Evolutionary conservation across 2,888 invertebrate species (phyloP).

Genomic region (Muschampia plurimacula): DNA sequence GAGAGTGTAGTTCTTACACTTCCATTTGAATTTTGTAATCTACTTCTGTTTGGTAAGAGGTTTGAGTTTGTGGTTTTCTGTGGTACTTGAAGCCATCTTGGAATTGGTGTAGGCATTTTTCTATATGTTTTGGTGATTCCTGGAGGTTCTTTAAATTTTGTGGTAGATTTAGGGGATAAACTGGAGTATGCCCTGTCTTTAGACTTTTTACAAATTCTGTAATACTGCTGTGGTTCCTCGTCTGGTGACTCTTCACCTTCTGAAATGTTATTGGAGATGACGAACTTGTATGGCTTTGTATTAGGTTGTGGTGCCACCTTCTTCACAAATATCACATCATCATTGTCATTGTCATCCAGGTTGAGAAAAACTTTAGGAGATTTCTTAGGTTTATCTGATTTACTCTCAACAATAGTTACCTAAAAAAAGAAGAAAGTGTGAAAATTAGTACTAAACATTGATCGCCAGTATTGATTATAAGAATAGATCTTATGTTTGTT

Average conservation of each 20-base stretch:
- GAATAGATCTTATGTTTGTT: neutral
- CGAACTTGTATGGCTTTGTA: slow-evolving; percentile 64
- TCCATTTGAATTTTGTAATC: slow-evolving; percentile 64
- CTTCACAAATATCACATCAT: slow-evolving; percentile 71
- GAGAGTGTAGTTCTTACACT: slow-evolving; percentile 70
- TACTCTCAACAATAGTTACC: slow-evolving; percentile 69
- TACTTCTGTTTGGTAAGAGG: slow-evolving; percentile 60
- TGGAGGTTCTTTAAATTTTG: slow-evolving; percentile 67
- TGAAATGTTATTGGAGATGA: slow-evolving; percentile 54
- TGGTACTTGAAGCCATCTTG: slow-evolving; percentile 67
- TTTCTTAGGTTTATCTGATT: slow-evolving; percentile 57
- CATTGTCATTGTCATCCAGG: slow-evolving; percentile 61
- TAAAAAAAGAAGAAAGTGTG: slow-evolving; percentile 50
- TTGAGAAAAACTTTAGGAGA: slow-evolving; percentile 67
- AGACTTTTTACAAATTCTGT: slow-evolving; percentile 61
- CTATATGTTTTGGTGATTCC: slow-evolving; percentile 75
- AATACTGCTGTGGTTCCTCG: slow-evolving; percentile 60
- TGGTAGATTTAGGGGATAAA: slow-evolving; percentile 63
- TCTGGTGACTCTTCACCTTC: slow-evolving; percentile 52
- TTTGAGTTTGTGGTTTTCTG: slow-evolving; percentile 62
- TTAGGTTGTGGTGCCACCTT: slow-evolving; percentile 64
- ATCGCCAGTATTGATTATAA: no score
- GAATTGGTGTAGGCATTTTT: slow-evolving; percentile 61
- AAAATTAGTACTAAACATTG: neutral
- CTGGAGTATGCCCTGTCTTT: slow-evolving; percentile 54